Evolutionary conservation across 2,888 invertebrate species (phyloP).

Genomic region (Pseudeuparius sepicola): DNA sequence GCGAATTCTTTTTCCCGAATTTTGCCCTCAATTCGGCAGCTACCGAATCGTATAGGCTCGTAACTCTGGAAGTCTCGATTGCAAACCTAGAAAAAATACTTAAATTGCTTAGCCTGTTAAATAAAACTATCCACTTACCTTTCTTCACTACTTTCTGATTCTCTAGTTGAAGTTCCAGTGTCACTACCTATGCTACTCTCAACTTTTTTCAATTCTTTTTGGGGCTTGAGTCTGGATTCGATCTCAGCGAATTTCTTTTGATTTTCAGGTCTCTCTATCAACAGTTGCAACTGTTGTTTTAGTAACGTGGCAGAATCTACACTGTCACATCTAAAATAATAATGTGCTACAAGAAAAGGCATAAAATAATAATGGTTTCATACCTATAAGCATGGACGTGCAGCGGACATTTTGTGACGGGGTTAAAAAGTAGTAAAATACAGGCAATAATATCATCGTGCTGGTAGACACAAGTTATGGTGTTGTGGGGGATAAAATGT

Average conservation of each 20-base stretch:
- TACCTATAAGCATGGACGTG: constrained; percentile 80
- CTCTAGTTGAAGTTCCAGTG: constrained; percentile 53
- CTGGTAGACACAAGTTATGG: constrained; percentile 83
- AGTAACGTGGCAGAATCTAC: constrained; percentile 85
- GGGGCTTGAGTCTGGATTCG: constrained; percentile 50
- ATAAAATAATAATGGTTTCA: too few relatives aligned
- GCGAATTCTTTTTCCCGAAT: constrained; percentile 47
- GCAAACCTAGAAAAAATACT: constrained; percentile 31
- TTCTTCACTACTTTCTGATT: constrained; percentile 62
- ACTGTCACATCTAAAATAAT: constrained; percentile 69
- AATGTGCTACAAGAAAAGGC: too few relatives aligned
- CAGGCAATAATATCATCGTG: constrained; percentile 90
- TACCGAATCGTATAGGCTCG: constrained; percentile 79
- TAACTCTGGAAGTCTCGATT: constrained; percentile 43
- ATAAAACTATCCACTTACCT: constrained; percentile 39
- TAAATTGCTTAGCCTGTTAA: not conserved
- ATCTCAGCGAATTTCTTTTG: constrained; percentile 77
- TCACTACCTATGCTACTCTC: constrained; percentile 70
- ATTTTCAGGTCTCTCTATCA: constrained; percentile 76
- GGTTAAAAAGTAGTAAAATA: constrained; percentile 87
- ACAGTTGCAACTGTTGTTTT: constrained; percentile 70
- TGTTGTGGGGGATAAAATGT: constrained; percentile 89
- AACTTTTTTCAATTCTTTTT: constrained; percentile 53
- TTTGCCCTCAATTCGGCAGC: constrained; percentile 83
- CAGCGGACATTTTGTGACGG: constrained; percentile 86